Conservation (phyloP, 2,888 invertebrate species). For the Drosophila bunnanda region DNA sequence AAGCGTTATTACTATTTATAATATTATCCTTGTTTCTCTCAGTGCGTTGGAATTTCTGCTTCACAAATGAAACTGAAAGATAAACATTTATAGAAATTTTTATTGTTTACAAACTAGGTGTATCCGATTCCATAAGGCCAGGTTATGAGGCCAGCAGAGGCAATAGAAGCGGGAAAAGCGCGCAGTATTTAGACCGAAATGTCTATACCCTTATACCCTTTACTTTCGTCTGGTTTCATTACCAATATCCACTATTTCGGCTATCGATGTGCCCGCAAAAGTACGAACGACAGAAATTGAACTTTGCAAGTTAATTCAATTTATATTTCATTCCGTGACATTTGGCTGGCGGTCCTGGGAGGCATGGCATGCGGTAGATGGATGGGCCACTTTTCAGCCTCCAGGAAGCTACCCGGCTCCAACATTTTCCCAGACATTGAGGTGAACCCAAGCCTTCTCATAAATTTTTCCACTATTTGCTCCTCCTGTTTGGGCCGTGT, state of each 20-base stretch:
- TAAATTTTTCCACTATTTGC: conserved; percentile 19
- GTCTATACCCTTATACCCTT: background rate
- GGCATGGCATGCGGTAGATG: conserved; percentile 10
- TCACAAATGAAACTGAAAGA: background rate
- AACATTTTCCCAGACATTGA: background rate
- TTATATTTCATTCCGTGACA: conserved; percentile 70
- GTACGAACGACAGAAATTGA: conserved; percentile 29
- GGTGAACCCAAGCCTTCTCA: conserved; percentile 9
- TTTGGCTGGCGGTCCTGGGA: conserved; percentile 21
- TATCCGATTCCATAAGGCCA: background rate
- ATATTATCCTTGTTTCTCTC: background rate
- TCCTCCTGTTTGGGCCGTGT: conserved; percentile 14
- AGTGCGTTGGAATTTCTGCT: background rate
- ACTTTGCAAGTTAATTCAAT: conserved; percentile 75
- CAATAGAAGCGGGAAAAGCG: background rate
- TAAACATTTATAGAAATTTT: background rate
- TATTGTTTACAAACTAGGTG: background rate
- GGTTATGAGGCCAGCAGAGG: background rate
- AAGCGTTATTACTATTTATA: background rate
- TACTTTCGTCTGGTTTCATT: background rate
- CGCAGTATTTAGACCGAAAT: background rate
- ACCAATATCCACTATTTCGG: background rate
- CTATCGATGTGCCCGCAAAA: background rate
- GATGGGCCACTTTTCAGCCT: conserved; percentile 12
- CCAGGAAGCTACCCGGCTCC: background rate